Evolutionary conservation across 2,888 invertebrate species (phyloP).

Genomic region (Liopterus haemorrhoidalis): DNA sequence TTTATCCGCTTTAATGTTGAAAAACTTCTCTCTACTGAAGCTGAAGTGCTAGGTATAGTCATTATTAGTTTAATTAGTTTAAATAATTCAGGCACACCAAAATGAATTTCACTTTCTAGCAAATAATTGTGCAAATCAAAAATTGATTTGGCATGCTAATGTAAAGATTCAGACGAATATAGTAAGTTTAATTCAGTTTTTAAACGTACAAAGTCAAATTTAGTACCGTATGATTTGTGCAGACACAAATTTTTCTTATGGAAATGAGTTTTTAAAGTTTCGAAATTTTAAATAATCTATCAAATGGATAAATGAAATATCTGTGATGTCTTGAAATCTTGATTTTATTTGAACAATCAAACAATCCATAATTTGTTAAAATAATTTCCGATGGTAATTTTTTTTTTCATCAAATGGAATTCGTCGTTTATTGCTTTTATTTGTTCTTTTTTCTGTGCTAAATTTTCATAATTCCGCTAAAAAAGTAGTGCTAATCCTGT

Average conservation of each 20-base stretch:
- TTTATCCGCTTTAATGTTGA: constrained; percentile 23
- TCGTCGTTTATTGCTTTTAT: background rate
- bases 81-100: constrained; percentile 1
- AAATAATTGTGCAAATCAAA: background rate
- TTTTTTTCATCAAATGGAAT: background rate
- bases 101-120: background rate
- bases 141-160: background rate
- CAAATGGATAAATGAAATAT: background rate
- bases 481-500: constrained; percentile 3
- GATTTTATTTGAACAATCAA: constrained; percentile 3
- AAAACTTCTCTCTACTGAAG: constrained; percentile 24
- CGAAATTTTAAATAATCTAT: background rate
- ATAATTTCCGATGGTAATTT: constrained; percentile 1
- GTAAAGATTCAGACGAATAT: background rate
- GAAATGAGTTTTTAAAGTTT: background rate
- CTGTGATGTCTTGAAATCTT: constrained; percentile 2
- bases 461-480: constrained; percentile 1
- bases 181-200: background rate
- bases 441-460: background rate
- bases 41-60: constrained; percentile 7
- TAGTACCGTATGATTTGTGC: background rate
- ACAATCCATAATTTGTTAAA: constrained; percentile 10
- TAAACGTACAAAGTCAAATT: constrained; percentile 4
- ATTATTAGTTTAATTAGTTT: background rate
- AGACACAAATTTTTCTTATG: background rate